phyloP scores from a whole-genome alignment of 53 echinoderm and acorn worm genomes.

The Henricia sp. region DNA sequence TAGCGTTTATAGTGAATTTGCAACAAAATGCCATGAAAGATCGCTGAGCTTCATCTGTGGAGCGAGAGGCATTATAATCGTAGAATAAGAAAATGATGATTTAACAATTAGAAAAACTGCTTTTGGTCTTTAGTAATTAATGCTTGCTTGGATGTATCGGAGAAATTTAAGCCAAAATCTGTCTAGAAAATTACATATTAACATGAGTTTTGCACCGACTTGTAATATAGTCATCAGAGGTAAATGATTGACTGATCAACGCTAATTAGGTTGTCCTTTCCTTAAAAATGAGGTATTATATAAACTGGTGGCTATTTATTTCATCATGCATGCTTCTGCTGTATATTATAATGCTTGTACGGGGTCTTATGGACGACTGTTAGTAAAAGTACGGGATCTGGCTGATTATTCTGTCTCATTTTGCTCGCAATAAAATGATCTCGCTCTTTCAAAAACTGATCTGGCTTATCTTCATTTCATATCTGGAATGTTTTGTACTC shows the following conservation, averaged over 20 bases:
- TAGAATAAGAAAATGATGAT: too few species aligned
- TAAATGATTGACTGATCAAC: conserved; percentile 5
- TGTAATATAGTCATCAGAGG: conserved; percentile 26
- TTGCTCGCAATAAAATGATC: conserved; percentile 50
- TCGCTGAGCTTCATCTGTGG: too few species aligned
- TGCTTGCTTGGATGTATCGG: not conserved
- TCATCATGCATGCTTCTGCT: conserved; percentile 32
- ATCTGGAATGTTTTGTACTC: not conserved
- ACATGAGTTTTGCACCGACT: not conserved
- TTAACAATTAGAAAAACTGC: not conserved
- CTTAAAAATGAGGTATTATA: conserved; percentile 27
- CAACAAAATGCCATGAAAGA: too few species aligned
- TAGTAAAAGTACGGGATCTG: not conserved
- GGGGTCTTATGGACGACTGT: not conserved
- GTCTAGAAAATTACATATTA: not conserved
- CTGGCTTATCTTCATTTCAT: not conserved
- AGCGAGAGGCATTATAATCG: too few species aligned
- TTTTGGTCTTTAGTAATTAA: not conserved
- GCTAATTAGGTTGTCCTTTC: not conserved
- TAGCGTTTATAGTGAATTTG: too few species aligned
- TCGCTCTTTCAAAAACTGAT: conserved; percentile 33
- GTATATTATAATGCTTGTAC: conserved; percentile 44
- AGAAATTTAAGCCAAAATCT: not conserved
- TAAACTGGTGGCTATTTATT: conserved; percentile 4
- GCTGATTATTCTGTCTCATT: conserved; percentile 13